Base-by-base conservation (phyloP, 2,113 vertebrate genomes). In the Pluvialis apricaria region DNA sequence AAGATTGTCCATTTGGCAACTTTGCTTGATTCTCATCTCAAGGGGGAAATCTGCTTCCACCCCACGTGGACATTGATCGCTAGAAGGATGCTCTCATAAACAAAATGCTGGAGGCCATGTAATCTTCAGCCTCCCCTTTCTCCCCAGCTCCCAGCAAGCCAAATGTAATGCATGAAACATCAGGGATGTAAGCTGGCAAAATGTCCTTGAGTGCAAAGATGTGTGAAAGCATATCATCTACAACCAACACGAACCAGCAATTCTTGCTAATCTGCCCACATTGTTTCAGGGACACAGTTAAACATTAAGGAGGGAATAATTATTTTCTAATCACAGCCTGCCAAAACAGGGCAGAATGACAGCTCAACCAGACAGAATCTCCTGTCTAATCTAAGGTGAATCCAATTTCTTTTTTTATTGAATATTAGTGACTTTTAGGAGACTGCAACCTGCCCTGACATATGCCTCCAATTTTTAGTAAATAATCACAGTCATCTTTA, bases 381-480 rank as follows among this genome's bases (percentile, higher is more conserved):
- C 45, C 60, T 49, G 80, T 52, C 61, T 87, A 82, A 89, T 38
- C 38, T 55, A 70, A 77, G 60, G 60, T 73, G 62, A 96, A 95
- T 62, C 40, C 21, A 49, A 47, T 91, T 95, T 60, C 7, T 85
- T 85, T 70, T 81, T 80, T 54, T 32, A 78, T 55, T 58, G 54
- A 96, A 73, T 85, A 92, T 70, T 70, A 81, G 31, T 86, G 75
- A 77, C 4, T 66, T 94, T 57, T 42, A 82, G 87, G 49, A 85
- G 84, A 73, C 55, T 93, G 31, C 58, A 92, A 83, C 68, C 54
- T 91, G 36, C 42, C 32, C 64, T 86, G 58, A 78, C 45, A 73
- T 77, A 81, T 75, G 85, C 79, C 75, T 96, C 72, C 79, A 92
- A 80, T 90, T 94, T 96, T 70, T 90, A 13, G 79, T 83, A 94